Base-by-base conservation (phyloP, 2,888 invertebrate species). In the Sicus ferrugineus region DNA sequence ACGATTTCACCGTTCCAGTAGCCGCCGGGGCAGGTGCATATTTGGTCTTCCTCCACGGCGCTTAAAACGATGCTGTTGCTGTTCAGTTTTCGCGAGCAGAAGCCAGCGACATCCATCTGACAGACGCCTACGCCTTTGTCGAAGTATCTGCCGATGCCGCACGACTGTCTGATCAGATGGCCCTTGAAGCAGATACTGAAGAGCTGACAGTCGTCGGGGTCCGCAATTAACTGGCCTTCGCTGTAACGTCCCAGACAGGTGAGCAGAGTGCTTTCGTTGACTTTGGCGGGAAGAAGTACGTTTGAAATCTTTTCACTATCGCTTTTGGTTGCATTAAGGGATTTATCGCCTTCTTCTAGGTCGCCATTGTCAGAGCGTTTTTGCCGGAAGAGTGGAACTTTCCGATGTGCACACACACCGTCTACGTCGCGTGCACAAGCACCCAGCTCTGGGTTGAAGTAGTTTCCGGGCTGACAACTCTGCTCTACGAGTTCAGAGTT, bases 401-500 rank as follows among this genome's bases (percentile, higher is more conserved):
- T 30, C n/a, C 5, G 16, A 11, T 23, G 42, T 14, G 76, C 50
- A 26, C 79, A 79, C 7, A 11, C 19, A 3, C 73, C 73, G 0
- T 63, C 19, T 0, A 21, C 67, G 59, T 78, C 68, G 14, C 28
- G 70, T 71, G 77, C 3, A 16, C 68, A 76, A 19, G 68, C 70
- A 11, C 56, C 56, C 0, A 68, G 0, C 0, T 0, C 26, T 0
- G 30, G 4, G 50, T 83, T 68, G 42, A 77, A 83, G 46, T 76
- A 77, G 46, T 79, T 79, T 6, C 78, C 80, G 4, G 21, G 38
- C 0, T 50, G 72, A 50, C 83, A 83, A 46, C 77, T 79, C 3
- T 72, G 75, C 6, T 71, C 68, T 0, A 75, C 48, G 2, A 81
- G 68, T 46, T 73, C 61, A 0, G 80, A 81, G 34, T 77, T 62